A percentile compares a stretch with the other conserved stretches of the same genome.
Evolutionary conservation across 2,888 invertebrate genomes (phyloP).

Genomic region (Petrophora chlorosata): DNA sequence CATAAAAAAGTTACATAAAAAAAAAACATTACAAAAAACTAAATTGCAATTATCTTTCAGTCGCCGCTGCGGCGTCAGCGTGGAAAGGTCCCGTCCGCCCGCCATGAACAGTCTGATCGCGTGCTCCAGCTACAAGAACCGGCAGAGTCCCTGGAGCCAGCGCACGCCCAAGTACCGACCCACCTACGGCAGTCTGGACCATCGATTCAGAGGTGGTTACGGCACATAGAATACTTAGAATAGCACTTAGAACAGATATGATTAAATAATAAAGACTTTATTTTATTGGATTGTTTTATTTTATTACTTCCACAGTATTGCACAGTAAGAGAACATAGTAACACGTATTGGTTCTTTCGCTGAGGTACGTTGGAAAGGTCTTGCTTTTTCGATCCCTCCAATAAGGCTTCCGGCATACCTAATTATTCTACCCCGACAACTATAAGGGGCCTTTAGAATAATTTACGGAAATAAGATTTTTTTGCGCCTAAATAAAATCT

Average conservation of each 20-base stretch:
- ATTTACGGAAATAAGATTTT: no score
- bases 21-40: no score
- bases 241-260: not conserved
- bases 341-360: no score
- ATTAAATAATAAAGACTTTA: conserved; percentile 1
- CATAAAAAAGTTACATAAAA: no score
- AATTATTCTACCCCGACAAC: no score
- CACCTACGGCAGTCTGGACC: conserved; percentile 73
- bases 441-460: no score
- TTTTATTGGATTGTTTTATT: not conserved
- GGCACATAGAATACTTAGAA: conserved; percentile 41
- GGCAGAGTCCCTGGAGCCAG: conserved; percentile 76
- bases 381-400: no score
- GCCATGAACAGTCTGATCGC: conserved; percentile 90
- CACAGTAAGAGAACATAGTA: no score
- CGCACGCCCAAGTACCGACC: conserved; percentile 71
- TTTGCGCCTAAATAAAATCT: no score
- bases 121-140: conserved; percentile 90
- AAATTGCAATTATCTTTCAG: conserved; percentile 50
- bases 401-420: no score
- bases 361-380: no score
- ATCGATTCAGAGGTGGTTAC: conserved; percentile 64
- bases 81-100: conserved; percentile 87
- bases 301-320: no score
- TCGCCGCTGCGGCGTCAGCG: conserved; percentile 80